phyloP scores from a whole-genome alignment of 2,113 vertebrate genomes.

The Odobenus rosmarus region DNA sequence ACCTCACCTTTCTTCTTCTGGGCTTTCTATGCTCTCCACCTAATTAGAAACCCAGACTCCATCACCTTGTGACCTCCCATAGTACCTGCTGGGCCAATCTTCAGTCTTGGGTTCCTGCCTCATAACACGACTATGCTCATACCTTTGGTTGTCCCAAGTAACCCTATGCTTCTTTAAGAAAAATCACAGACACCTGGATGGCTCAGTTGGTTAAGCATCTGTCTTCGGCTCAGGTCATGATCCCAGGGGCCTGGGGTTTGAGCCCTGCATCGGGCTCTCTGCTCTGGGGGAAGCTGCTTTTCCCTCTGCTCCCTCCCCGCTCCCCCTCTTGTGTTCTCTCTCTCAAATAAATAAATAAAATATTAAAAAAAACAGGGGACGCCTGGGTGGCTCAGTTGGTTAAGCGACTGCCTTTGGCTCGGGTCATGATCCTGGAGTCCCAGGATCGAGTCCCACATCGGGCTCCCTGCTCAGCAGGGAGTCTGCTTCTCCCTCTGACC shows the following conservation, averaged over 20 bases:
- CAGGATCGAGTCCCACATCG: too few relatives aligned
- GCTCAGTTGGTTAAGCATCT: background rate
- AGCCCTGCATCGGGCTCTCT: background rate
- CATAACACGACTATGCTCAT: background rate
- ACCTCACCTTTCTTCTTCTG: background rate
- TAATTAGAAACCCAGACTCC: background rate
- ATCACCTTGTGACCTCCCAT: rapidly evolving
- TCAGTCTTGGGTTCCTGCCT: background rate
- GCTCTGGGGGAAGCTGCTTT: background rate
- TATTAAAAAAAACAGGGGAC: background rate
- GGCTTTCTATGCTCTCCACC: background rate
- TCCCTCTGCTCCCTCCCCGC: background rate
- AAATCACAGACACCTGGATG: background rate
- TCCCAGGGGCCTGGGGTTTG: background rate
- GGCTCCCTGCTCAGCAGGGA: too few relatives aligned
- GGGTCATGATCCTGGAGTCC: too few relatives aligned
- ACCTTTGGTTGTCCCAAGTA: background rate
- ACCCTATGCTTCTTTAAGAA: background rate
- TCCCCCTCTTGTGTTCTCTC: too few relatives aligned
- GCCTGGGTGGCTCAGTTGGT: too few relatives aligned
- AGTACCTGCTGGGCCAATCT: background rate
- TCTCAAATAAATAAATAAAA: too few relatives aligned
- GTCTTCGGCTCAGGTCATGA: background rate
- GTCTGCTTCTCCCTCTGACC: too few relatives aligned
- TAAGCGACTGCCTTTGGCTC: too few relatives aligned